A percentile compares a stretch with the other conserved stretches of the same genome.
These are phyloP conservation scores for Hyles lineata DNA, from an alignment of 2,888 invertebrate genomes.

Conservation along the genomic window DNA sequence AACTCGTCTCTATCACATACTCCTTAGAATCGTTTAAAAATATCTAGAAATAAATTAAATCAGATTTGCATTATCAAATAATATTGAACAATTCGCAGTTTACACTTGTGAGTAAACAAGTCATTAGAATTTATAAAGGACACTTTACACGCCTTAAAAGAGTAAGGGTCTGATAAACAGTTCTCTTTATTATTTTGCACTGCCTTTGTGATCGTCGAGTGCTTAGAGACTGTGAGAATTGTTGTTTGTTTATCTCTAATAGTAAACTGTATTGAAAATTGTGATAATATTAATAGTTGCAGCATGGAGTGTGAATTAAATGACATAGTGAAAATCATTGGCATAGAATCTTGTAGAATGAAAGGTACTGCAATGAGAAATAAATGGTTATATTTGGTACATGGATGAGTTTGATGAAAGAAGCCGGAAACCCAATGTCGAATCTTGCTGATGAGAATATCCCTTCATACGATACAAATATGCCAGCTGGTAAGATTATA, in stretches of 20 bases:
- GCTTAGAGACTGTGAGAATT: slow-evolving; percentile 3
- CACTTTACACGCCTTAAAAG: neutral
- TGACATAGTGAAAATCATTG: too few relatives aligned
- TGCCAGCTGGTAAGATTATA: too few relatives aligned
- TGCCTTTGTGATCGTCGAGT: neutral
- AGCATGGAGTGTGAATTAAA: too few relatives aligned
- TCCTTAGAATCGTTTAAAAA: neutral
- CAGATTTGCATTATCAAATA: neutral
- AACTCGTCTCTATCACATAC: too few relatives aligned
- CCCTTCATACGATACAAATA: too few relatives aligned
- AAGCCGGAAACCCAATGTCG: too few relatives aligned
- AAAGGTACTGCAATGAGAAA: too few relatives aligned
- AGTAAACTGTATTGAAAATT: neutral
- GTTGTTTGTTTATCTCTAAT: neutral
- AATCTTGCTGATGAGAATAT: too few relatives aligned
- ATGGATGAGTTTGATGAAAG: too few relatives aligned
- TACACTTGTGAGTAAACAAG: neutral
- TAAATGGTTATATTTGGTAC: too few relatives aligned
- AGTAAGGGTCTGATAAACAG: neutral
- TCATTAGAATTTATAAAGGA: slow-evolving; percentile 7
- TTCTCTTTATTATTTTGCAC: neutral
- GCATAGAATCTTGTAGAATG: too few relatives aligned
- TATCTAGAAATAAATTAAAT: neutral
- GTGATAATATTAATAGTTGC: too few relatives aligned
- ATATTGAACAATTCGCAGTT: neutral